phyloP scores from a whole-genome alignment of 1,140 invertebrate genomes.

The Dinothrombium tinctorium region DNA sequence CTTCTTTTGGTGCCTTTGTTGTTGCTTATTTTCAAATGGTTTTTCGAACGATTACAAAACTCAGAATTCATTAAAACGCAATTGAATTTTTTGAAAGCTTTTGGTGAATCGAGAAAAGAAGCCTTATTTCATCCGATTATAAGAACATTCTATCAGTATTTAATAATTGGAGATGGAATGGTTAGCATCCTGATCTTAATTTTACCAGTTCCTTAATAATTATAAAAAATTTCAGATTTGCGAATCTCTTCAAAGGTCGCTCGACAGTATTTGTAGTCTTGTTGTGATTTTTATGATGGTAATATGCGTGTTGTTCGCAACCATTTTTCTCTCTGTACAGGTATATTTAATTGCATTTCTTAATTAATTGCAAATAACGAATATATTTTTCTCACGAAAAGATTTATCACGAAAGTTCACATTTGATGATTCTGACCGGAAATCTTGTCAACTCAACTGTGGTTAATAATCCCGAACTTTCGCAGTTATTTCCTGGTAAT shows the following conservation, averaged over 20 bases:
- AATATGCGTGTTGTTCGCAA: slow-evolving; percentile 22
- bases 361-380: neutral
- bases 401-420: slow-evolving; percentile 84
- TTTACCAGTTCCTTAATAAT: too few species aligned
- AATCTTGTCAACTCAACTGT: slow-evolving; percentile 52
- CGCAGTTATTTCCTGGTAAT: slow-evolving; percentile 37
- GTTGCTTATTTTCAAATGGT: slow-evolving; percentile 24
- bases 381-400: slow-evolving; percentile 20
- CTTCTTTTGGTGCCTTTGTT: slow-evolving; percentile 36
- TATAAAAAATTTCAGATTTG: too few species aligned
- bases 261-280: slow-evolving; percentile 27
- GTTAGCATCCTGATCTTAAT: slow-evolving; percentile 19
- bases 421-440: slow-evolving; percentile 53
- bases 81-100: too few species aligned
- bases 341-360: slow-evolving; percentile 14
- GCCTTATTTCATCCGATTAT: slow-evolving; percentile 4
- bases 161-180: neutral
- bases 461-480: slow-evolving; percentile 56
- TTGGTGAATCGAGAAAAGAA: too few species aligned
- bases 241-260: slow-evolving; percentile 20
- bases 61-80: slow-evolving; percentile 1
- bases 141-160: neutral
- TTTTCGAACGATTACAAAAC: neutral
- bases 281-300: slow-evolving; percentile 25
- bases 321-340: slow-evolving; percentile 25